Evolutionary conservation across 1,140 invertebrate genomes (phyloP).

Genomic region (Pseudachorutes palmiensis): DNA sequence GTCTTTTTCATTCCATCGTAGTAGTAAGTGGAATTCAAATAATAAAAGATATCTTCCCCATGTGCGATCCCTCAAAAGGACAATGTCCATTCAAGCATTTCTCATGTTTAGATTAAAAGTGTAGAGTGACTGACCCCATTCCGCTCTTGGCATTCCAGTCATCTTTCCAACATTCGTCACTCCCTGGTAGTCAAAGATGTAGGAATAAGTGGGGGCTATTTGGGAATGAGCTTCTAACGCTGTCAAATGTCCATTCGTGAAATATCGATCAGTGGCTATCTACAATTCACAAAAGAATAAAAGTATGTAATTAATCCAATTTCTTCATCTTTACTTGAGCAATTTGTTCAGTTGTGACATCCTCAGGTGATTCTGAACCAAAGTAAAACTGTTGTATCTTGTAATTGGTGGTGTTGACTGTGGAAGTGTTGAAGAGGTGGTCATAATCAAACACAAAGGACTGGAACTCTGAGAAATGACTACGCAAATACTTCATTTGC

Average conservation of each 20-base stretch:
- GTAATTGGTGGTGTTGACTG: not conserved
- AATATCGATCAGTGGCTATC: slow-evolving; percentile 24
- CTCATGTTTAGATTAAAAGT: not conserved
- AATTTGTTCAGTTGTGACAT: not conserved
- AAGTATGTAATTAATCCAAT: not conserved
- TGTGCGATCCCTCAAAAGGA: slow-evolving; percentile 20
- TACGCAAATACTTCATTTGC: not conserved
- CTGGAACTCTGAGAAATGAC: not conserved
- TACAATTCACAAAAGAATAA: not conserved
- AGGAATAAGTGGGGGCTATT: slow-evolving; percentile 26
- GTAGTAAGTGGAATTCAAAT: slow-evolving; percentile 24
- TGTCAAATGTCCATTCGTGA: slow-evolving; percentile 19
- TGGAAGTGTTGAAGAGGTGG: slow-evolving; percentile 8
- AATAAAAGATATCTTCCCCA: slow-evolving; percentile 28
- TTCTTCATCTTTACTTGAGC: not conserved
- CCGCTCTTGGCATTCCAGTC: slow-evolving; percentile 15
- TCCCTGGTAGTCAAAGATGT: slow-evolving; percentile 24
- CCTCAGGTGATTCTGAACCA: slow-evolving; percentile 3
- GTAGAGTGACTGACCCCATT: slow-evolving; percentile 31
- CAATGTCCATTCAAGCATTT: not conserved
- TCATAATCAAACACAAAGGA: slow-evolving; percentile 14
- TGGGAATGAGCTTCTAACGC: slow-evolving; percentile 19
- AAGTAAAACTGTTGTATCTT: slow-evolving; percentile 16
- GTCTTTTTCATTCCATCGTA: slow-evolving; percentile 19
- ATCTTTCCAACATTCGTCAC: slow-evolving; percentile 23